A percentile compares a stretch with the other conserved stretches of the same genome.
Evolutionary conservation across 2,113 vertebrate species (phyloP).

Genomic region (Cynoglossus semilaevis): DNA sequence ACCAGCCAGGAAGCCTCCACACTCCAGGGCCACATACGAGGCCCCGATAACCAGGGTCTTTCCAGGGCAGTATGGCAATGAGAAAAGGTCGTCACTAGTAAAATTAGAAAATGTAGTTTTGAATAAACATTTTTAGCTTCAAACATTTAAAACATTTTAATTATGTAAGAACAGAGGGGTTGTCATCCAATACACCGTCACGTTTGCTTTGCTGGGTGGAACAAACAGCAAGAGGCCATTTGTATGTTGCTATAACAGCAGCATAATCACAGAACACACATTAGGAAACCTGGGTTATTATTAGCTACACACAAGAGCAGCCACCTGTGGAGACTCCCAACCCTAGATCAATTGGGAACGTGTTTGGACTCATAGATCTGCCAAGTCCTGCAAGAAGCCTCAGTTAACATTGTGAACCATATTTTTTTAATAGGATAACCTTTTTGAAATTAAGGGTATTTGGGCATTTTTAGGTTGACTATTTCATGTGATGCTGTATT

Average conservation of each 20-base stretch:
- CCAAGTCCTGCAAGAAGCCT: no score
- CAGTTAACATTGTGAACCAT: no score
- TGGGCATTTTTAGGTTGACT: no score
- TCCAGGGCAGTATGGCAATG: constrained; percentile 89
- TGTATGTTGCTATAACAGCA: constrained; percentile 4
- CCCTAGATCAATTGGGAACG: constrained; percentile 4
- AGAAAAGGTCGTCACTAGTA: constrained; percentile 93
- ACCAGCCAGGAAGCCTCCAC: constrained; percentile 92
- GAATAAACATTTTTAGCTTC: no score
- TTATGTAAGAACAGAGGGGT: no score
- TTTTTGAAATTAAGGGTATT: no score
- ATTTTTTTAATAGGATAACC: no score
- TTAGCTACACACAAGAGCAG: background rate
- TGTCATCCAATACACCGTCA: background rate
- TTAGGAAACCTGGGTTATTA: constrained; percentile 13
- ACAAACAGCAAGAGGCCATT: background rate
- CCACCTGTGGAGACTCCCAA: background rate
- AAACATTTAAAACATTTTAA: no score
- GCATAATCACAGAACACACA: constrained; percentile 9
- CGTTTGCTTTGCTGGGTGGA: background rate
- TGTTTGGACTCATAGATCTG: background rate
- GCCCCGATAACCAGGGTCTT: constrained; percentile 92
- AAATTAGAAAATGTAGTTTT: background rate
- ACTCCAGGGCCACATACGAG: constrained; percentile 93
- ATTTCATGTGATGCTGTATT: no score